These are phyloP conservation scores for Mycteria americana DNA, from an alignment of 2,797 vertebrate species.

Conservation along the genomic window DNA sequence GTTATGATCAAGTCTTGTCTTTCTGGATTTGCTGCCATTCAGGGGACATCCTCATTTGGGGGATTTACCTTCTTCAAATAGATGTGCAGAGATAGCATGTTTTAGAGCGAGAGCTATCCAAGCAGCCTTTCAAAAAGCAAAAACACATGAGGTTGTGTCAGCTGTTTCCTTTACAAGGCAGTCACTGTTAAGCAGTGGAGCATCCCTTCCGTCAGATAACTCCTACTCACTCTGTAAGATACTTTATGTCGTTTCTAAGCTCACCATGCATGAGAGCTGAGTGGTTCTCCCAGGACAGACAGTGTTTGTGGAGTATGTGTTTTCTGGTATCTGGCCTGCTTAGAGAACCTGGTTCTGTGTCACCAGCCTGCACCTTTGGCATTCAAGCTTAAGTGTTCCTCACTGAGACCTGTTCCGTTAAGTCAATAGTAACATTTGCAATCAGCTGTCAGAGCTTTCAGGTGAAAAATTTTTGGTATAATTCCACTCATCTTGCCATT, in stretches of 20 bases:
- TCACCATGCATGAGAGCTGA: not conserved
- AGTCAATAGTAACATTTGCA: not conserved
- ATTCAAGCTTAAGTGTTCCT: not conserved
- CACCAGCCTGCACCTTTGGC: not conserved
- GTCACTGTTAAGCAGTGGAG: not conserved
- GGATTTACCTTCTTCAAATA: not conserved
- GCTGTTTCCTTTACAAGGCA: not conserved
- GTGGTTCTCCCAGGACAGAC: not conserved
- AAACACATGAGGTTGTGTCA: not conserved
- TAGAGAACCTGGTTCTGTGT: not conserved
- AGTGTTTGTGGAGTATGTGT: rapidly evolving
- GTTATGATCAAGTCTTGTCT: not conserved
- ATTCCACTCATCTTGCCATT: not conserved
- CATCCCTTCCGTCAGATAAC: not conserved
- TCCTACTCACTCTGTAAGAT: not conserved
- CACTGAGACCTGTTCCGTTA: rapidly evolving
- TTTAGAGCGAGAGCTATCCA: not conserved
- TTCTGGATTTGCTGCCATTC: not conserved
- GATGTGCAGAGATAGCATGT: not conserved
- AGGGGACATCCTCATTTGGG: not conserved
- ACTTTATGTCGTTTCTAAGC: rapidly evolving
- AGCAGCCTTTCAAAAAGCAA: not conserved
- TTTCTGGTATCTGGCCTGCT: not conserved
- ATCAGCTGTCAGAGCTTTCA: not conserved
- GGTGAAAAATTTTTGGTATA: not conserved